phyloP scores from a whole-genome alignment of 2,797 vertebrate species.

The Craterocephalus amniculus region DNA sequence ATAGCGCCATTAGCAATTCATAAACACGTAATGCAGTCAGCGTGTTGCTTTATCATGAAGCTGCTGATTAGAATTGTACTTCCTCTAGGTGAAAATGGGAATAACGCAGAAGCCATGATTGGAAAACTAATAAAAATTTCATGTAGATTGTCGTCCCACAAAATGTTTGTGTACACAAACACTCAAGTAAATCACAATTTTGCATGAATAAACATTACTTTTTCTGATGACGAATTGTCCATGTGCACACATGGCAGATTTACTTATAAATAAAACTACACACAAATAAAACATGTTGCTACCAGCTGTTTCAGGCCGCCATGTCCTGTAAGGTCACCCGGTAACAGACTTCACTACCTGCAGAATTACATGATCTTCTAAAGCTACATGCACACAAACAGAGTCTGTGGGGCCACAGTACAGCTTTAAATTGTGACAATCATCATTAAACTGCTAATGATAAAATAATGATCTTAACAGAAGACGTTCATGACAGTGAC shows the following conservation, averaged over 20 bases:
- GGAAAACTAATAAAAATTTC: constrained; percentile 32
- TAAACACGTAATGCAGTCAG: constrained; percentile 52
- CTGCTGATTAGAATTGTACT: constrained; percentile 55
- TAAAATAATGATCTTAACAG: constrained; percentile 31
- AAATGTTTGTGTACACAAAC: constrained; percentile 5
- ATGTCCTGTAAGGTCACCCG: background rate
- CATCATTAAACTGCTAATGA: constrained; percentile 17
- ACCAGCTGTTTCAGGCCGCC: background rate
- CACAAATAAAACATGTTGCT: background rate
- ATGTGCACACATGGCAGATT: background rate
- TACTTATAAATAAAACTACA: background rate
- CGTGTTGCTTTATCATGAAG: constrained; percentile 53
- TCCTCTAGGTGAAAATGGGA: constrained; percentile 16
- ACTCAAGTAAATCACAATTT: background rate
- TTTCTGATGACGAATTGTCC: background rate
- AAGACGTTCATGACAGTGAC: constrained; percentile 17
- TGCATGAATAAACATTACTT: background rate
- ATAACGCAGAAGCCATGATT: constrained; percentile 35
- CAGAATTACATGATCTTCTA: background rate
- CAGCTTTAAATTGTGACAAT: background rate
- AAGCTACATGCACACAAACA: background rate
- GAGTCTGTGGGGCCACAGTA: background rate
- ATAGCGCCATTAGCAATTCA: constrained; percentile 67
- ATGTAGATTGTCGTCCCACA: constrained; percentile 16
- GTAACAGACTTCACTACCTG: background rate